phyloP scores from a whole-genome alignment of 2,797 vertebrate species.

The Champsocephalus esox region DNA sequence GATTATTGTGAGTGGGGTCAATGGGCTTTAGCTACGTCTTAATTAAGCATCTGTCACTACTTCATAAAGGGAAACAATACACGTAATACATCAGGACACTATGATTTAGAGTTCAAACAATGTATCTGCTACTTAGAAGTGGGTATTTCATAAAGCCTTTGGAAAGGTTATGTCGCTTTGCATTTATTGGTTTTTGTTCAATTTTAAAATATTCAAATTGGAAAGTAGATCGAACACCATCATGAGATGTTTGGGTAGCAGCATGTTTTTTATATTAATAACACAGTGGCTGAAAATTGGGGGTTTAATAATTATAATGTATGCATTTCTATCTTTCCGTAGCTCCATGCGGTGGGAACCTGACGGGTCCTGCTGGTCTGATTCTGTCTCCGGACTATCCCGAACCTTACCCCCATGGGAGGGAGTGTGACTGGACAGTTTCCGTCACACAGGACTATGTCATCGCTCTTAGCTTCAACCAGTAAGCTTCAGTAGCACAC shows the following conservation, averaged over 20 bases:
- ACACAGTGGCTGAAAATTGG: neutral
- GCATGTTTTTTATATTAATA: neutral
- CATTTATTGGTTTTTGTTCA: too few relatives aligned
- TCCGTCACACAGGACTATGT: constrained; percentile 93
- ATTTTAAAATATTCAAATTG: neutral
- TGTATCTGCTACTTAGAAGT: neutral
- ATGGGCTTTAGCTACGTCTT: constrained; percentile 17
- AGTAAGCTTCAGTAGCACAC: constrained; percentile 79
- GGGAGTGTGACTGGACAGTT: constrained; percentile 97
- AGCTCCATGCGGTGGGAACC: constrained; percentile 96
- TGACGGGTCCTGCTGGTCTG: constrained; percentile 92
- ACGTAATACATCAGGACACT: neutral
- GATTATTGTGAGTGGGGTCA: constrained; percentile 16
- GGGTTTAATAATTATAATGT: neutral
- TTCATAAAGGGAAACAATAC: neutral
- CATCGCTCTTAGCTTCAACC: constrained; percentile 94
- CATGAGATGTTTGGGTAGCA: neutral
- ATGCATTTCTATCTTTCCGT: neutral
- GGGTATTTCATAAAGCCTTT: neutral
- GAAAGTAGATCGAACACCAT: neutral
- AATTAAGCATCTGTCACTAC: constrained; percentile 12
- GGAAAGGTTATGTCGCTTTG: neutral
- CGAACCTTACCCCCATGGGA: constrained; percentile 94
- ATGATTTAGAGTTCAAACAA: neutral
- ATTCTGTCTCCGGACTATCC: constrained; percentile 97